phyloP scores from a whole-genome alignment of 2,888 invertebrate genomes.

The Hirudinaria manillensis region DNA sequence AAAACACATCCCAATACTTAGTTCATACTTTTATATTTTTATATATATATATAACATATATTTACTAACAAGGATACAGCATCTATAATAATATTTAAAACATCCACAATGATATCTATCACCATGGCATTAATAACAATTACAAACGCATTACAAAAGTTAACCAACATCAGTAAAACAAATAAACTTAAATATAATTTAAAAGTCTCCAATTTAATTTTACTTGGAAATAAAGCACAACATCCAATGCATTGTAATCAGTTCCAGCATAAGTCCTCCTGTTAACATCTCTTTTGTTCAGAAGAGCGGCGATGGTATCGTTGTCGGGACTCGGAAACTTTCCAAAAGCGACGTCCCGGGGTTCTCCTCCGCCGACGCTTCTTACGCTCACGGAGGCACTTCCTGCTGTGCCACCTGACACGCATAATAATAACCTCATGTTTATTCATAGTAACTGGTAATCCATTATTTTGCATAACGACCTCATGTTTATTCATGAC shows the following conservation, averaged over 20 bases:
- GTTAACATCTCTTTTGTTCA: constrained; percentile 44
- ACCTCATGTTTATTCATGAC: too few species aligned
- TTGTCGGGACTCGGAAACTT: constrained; percentile 40
- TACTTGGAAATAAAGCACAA: constrained; percentile 41
- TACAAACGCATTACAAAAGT: too few species aligned
- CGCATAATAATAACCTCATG: neutral
- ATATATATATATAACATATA: too few species aligned
- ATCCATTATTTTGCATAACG: neutral
- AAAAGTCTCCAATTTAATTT: neutral
- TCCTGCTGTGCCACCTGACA: neutral
- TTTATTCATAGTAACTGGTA: neutral
- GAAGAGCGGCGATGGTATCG: constrained; percentile 46
- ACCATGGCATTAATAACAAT: too few species aligned
- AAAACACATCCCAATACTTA: too few species aligned
- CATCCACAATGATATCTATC: too few species aligned
- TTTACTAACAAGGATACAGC: too few species aligned
- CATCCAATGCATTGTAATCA: constrained; percentile 47
- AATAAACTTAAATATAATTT: too few species aligned
- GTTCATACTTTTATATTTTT: too few species aligned
- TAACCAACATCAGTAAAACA: too few species aligned
- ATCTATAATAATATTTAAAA: too few species aligned
- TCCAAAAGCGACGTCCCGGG: constrained; percentile 47
- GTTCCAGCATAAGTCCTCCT: constrained; percentile 42
- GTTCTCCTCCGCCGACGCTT: constrained; percentile 52
- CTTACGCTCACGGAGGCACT: constrained; percentile 33